Evolutionary conservation across 2,888 invertebrate genomes (phyloP).

Genomic region (Epirrhoe tristata): DNA sequence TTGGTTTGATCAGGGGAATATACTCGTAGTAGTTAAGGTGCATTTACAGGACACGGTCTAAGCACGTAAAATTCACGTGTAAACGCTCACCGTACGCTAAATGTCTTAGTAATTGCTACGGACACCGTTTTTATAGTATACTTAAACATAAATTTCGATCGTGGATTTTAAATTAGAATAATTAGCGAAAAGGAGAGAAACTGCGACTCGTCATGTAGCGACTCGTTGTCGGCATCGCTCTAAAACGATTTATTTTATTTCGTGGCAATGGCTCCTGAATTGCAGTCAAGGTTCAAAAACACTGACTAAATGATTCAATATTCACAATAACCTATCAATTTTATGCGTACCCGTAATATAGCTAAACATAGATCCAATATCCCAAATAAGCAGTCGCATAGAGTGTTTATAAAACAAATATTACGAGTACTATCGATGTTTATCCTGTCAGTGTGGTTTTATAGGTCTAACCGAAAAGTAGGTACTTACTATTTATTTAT

Average conservation of each 20-base stretch:
- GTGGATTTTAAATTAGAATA: no score
- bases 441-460: conserved; percentile 61
- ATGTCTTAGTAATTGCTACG: no score
- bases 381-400: conserved; percentile 45
- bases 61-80: no score
- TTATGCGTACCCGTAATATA: conserved; percentile 13
- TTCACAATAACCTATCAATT: conserved; percentile 8
- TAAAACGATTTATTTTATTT: no score
- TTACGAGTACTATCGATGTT: conserved; percentile 64
- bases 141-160: no score
- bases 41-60: no score
- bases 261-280: no score
- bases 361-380: conserved; percentile 25
- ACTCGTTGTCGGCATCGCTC: no score
- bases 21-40: background rate
- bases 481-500: background rate
- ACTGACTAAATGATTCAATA: conserved; percentile 6
- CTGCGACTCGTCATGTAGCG: no score
- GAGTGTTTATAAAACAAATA: conserved; percentile 66
- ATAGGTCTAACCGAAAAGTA: conserved; percentile 43
- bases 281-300: background rate
- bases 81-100: no score
- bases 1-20: background rate
- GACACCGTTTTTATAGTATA: no score
- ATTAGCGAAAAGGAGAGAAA: no score